phyloP scores from a whole-genome alignment of 1,140 invertebrate species.

The Drosophila ogumai region DNA sequence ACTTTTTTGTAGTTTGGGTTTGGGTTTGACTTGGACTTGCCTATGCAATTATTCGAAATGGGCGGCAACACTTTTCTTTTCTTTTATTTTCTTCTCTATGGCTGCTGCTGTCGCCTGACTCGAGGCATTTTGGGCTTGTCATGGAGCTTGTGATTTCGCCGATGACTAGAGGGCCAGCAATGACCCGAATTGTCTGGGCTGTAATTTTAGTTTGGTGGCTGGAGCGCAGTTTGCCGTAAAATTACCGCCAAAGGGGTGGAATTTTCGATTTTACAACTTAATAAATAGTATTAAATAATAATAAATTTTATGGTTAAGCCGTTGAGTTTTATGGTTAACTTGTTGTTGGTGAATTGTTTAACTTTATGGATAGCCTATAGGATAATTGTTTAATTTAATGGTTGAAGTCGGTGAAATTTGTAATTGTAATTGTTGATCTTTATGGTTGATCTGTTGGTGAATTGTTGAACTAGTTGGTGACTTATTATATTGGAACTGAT shows the following conservation, averaged over 20 bases:
- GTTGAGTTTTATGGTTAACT: not conserved
- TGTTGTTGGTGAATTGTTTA: not conserved
- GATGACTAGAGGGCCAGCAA: conserved; percentile 24
- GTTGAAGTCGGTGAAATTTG: no score
- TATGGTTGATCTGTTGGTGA: not conserved
- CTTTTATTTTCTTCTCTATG: conserved; percentile 13
- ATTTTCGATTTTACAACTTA: conserved; percentile 19
- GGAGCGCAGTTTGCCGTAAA: conserved; percentile 13
- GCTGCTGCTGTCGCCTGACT: conserved; percentile 17
- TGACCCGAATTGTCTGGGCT: conserved; percentile 25
- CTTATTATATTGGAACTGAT: no score
- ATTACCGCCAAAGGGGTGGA: conserved; percentile 7
- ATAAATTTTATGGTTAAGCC: not conserved
- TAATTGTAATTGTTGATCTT: not conserved
- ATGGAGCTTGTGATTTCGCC: conserved; percentile 30
- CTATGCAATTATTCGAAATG: conserved; percentile 65
- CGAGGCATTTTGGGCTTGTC: conserved; percentile 45
- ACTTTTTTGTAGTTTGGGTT: conserved; percentile 20
- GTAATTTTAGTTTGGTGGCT: conserved; percentile 11
- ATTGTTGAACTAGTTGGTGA: not conserved
- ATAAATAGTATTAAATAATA: conserved; percentile 27
- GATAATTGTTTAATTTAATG: conserved; percentile 1
- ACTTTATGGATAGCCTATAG: not conserved
- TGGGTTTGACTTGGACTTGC: conserved; percentile 28
- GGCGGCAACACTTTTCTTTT: conserved; percentile 49